Evolutionary conservation across 2,888 invertebrate species (phyloP), one percentile per base, ranked within the genome.

Genomic region (Phyllotreta cruciferae): DNA sequence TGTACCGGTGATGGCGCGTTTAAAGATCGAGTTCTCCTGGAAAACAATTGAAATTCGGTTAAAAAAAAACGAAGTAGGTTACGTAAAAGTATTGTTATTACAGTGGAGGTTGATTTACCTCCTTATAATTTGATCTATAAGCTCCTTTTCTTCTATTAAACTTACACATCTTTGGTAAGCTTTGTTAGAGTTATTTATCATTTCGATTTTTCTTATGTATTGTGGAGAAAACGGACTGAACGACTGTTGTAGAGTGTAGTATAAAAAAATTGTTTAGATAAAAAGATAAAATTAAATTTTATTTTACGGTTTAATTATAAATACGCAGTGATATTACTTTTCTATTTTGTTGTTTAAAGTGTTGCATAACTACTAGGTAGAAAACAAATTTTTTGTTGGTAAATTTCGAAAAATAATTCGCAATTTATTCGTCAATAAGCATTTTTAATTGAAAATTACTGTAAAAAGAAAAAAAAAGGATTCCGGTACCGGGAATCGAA

Each of bases 1-100:
- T 96, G 96, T 74, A 96, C 92, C 0, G 96, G 97, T 70, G 94
- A 96, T 7, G 96, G 97, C 11, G 97, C 97, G 86, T 96, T 97
- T 81, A 97, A 86, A 74, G 96, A 96, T 80, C 96, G 86, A 45
- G 96, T 96, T 78, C 96, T 87, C 88, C 96, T 97, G 86, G 0
- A 89, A 88, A 63, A 66, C 63, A 44, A 62, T 50, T 13, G 24
- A 37, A 9, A 35, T 10, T 13, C n/a, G 36, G 10, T 52, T 3
- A 10, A 39, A 34, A 42, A 24, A 6, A 24, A 42, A 50, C 9
- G 3, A 50, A n/a, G 10, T 1, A 49, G 13, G n/a, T 14, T 36
- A 50, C 9, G 1, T 1, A 50, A n/a, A 52, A 52, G 13, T 9
- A 9, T 8, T 35, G 5, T 13, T 44, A 13, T 44, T 44, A n/a